These are phyloP conservation scores for Caenorhabditis inopinata DNA, from an alignment of 1,140 invertebrate genomes.

Conservation along the genomic window DNA sequence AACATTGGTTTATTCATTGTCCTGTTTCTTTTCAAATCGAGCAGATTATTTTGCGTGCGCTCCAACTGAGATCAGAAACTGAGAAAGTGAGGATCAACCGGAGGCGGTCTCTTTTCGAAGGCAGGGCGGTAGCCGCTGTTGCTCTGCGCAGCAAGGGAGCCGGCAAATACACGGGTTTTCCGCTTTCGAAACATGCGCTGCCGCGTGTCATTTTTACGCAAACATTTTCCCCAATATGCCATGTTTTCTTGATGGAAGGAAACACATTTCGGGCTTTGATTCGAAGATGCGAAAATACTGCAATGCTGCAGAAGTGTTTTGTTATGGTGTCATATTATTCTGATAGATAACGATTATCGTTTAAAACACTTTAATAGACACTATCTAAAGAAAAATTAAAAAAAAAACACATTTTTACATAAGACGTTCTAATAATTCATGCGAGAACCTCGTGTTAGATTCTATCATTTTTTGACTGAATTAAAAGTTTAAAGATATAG, in stretches of 20 bases:
- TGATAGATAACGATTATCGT: no score
- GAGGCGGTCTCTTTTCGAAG: constrained; percentile 25
- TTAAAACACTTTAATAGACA: no score
- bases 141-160: background rate
- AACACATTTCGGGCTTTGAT: constrained; percentile 13
- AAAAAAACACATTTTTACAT: no score
- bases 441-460: no score
- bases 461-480: no score
- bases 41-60: constrained; percentile 24
- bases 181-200: constrained; percentile 26
- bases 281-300: background rate
- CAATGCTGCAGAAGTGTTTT: no score
- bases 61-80: constrained; percentile 24
- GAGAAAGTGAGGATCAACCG: constrained; percentile 25
- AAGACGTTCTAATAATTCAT: no score
- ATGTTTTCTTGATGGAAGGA: constrained; percentile 18
- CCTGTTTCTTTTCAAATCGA: background rate
- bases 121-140: constrained; percentile 16
- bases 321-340: no score
- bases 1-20: background rate
- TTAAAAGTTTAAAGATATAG: no score
- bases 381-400: no score
- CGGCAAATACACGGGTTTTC: constrained; percentile 28
- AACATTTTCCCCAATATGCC: constrained; percentile 18
- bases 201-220: constrained; percentile 24